Conservation (phyloP, 2,113 vertebrate genomes). For the Apteryx owenii region DNA sequence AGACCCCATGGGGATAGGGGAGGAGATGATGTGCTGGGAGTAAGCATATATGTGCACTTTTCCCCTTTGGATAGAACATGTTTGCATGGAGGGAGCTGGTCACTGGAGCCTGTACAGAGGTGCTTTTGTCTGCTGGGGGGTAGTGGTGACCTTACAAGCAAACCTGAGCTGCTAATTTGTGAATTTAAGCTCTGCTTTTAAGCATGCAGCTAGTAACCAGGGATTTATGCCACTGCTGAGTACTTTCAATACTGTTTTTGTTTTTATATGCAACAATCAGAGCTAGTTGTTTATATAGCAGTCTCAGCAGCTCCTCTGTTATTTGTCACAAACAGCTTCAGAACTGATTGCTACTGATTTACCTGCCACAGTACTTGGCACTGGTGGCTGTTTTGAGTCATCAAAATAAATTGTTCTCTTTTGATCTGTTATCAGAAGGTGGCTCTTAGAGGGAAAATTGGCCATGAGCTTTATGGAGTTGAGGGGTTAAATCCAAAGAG, state of each 20-base stretch:
- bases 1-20: neutral
- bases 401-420: neutral
- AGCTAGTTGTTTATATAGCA: neutral
- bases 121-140: neutral
- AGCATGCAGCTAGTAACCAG: neutral
- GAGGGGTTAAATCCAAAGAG: neutral
- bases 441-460: neutral
- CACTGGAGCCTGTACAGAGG: neutral
- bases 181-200: neutral
- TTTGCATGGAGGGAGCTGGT: accelerated
- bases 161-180: neutral
- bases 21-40: neutral
- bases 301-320: accelerated
- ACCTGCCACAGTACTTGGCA: neutral
- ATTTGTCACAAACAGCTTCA: neutral
- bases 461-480: neutral
- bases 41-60: neutral
- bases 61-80: neutral
- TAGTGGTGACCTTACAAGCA: neutral
- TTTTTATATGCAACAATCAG: neutral
- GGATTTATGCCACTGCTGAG: neutral
- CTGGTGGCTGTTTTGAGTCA: neutral
- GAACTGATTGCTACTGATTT: neutral
- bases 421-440: neutral
- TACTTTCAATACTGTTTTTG: neutral